Conservation (phyloP, 2,113 vertebrate species). For the Pycnonotus jocosus region DNA sequence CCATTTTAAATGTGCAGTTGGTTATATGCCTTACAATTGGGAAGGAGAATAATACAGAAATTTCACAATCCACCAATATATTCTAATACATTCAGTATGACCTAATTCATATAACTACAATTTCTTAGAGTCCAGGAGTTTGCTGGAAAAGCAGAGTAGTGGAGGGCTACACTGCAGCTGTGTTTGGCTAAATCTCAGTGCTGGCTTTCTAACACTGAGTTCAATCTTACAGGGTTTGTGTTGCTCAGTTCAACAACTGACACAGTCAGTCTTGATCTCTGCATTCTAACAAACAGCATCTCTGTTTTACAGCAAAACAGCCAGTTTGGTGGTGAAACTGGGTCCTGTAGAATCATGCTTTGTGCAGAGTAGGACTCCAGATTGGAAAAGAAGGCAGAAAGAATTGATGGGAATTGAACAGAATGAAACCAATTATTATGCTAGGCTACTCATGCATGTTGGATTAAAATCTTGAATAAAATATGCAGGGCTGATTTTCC, state of each 20-base stretch:
- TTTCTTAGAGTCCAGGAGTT: not conserved
- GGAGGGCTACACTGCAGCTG: not conserved
- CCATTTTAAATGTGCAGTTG: not conserved
- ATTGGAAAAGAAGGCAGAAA: not conserved
- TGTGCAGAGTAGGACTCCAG: not conserved
- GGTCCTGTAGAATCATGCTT: not conserved
- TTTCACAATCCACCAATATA: not conserved
- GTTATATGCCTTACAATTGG: not conserved
- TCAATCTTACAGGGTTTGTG: not conserved
- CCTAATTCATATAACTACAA: not conserved
- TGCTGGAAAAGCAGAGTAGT: not conserved
- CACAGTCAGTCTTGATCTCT: not conserved
- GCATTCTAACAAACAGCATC: not conserved
- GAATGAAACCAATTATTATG: not conserved
- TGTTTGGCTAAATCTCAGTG: not conserved
- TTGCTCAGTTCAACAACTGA: not conserved
- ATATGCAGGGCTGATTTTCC: not conserved
- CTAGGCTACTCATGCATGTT: not conserved
- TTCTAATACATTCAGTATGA: not conserved
- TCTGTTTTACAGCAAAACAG: not conserved
- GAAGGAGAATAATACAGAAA: not conserved
- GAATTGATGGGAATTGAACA: not conserved
- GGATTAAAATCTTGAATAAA: not conserved
- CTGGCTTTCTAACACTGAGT: not conserved
- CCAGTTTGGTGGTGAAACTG: accelerated